Evolutionary conservation across 2,888 invertebrate genomes (phyloP), one percentile per base, ranked within the genome.

Genomic region (Callinectes sapidus): DNA sequence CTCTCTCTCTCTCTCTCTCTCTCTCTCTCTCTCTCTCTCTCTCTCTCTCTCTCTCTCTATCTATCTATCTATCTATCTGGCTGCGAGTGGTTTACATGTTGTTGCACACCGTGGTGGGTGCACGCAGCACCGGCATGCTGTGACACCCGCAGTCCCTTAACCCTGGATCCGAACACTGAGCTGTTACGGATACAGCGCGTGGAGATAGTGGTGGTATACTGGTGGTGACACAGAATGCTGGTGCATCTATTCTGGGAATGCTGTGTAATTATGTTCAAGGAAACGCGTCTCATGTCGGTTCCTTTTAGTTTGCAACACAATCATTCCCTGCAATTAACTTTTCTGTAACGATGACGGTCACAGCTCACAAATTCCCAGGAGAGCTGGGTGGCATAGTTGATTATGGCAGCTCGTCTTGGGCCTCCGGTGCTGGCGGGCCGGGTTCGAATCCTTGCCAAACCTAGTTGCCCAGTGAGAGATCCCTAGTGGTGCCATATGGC

Each of bases 1-100:
- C 61, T 61, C 61, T 61, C 61, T 61, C 61, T 61, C 61, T 61
- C 61, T 61, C 61, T 61, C 61, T 61, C 61, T 61, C 61, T 61
- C 61, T 61, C 61, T 61, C 61, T 61, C 61, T 61, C 61, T 61
- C 61, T 61, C 61, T 61, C 61, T 61, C 61, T 61, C 61, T 61
- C 61, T 61, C 61, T 61, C 61, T 61, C 61, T 61, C 61, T 61
- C 61, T 61, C 61, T 61, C 61, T 61, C 61, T 61, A 16, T 61
- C 61, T 61, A 16, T 61, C 61, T 61, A 16, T 61, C 61, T 61
- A 16, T 61, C 61, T 61, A 0, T 48, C 48, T 10, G 10, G 48
- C 48, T 48, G 10, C 8, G 48, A 10, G 48, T 48, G 48, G 6
- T 48, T 48, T 48, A 10, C 39, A 48, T 48, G 8, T 48, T 48